phyloP scores from a whole-genome alignment of 2,113 vertebrate species.

The Mandrillus leucophaeus region DNA sequence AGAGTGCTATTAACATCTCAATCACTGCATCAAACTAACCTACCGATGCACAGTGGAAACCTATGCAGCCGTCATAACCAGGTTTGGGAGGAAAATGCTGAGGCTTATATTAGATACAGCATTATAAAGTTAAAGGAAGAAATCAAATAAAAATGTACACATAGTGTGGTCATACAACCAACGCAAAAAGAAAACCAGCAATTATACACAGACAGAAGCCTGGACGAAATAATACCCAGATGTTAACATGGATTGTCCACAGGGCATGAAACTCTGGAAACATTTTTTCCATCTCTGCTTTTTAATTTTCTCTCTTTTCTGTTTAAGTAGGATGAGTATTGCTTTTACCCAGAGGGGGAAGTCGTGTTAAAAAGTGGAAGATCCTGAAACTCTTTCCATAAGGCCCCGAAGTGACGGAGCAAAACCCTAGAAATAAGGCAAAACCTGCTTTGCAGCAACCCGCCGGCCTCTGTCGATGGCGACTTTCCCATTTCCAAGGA shows the following conservation, averaged over 20 bases:
- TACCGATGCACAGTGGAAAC: rapidly evolving
- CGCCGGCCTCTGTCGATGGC: background rate
- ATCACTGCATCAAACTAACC: background rate
- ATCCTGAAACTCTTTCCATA: no score
- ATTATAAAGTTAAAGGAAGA: background rate
- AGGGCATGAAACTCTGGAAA: background rate
- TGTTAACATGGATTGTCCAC: background rate
- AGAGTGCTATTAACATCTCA: no score
- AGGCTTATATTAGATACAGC: background rate
- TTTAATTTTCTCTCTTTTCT: background rate
- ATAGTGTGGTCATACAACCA: background rate
- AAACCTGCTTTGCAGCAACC: background rate
- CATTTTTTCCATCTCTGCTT: background rate
- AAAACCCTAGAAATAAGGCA: background rate
- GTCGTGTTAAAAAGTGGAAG: background rate
- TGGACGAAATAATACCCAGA: background rate
- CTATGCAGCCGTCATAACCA: background rate
- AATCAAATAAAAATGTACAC: background rate
- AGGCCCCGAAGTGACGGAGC: background rate
- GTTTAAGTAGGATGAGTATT: background rate
- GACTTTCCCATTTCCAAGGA: background rate
- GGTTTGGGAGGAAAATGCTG: background rate
- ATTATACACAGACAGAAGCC: no score
- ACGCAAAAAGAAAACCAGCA: background rate
- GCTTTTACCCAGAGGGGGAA: background rate